Conservation (phyloP, 2,797 vertebrate species). For the Helicolenus hilgendorfi region DNA sequence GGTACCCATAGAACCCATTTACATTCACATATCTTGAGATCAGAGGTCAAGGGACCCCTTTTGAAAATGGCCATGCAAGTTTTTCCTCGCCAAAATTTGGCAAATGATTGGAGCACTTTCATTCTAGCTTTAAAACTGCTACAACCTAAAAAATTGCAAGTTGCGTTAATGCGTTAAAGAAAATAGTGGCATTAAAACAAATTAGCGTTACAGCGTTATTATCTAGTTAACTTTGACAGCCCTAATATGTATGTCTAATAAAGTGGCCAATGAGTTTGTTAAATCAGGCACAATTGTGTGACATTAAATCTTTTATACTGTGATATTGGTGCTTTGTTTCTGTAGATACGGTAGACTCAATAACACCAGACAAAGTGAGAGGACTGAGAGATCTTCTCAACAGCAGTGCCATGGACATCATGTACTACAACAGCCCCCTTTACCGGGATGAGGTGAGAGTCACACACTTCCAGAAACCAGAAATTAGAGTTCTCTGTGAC, state of each 20-base stretch:
- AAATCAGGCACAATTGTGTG: neutral
- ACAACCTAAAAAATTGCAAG: no score
- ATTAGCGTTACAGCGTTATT: no score
- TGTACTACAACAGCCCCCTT: slow-evolving; percentile 99
- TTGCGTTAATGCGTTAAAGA: no score
- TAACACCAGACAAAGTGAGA: slow-evolving; percentile 98
- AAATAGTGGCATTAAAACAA: no score
- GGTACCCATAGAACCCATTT: no score
- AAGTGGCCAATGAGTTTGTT: neutral
- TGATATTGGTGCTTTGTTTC: slow-evolving; percentile 9
- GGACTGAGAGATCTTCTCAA: slow-evolving; percentile 97
- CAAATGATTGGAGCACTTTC: no score
- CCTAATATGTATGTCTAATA: neutral
- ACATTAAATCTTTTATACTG: neutral
- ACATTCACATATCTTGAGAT: no score
- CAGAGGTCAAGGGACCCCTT: no score
- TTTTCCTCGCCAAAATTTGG: no score
- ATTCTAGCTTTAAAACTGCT: no score
- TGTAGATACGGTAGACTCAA: slow-evolving; percentile 98
- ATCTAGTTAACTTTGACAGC: no score
- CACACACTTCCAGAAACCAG: neutral
- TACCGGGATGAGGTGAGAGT: slow-evolving; percentile 96
- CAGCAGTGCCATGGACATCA: slow-evolving; percentile 99
- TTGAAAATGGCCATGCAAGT: no score
- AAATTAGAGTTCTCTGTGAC: neutral